Evolutionary conservation across 2,113 vertebrate species (phyloP).

Genomic region (Barnardius zonarius): DNA sequence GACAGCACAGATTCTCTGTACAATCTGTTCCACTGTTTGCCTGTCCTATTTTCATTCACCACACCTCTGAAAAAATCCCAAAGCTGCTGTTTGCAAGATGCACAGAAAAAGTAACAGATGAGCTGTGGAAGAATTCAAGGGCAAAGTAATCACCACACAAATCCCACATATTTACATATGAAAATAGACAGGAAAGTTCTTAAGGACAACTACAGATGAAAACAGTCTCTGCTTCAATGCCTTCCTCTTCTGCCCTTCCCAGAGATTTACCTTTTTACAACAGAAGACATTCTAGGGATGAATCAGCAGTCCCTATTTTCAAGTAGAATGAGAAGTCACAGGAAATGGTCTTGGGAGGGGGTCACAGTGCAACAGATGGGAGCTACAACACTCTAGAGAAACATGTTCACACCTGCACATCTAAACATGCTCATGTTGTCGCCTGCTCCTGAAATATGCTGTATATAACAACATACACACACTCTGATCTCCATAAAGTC

Average conservation of each 20-base stretch:
- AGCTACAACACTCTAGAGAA: neutral
- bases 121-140: neutral
- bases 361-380: neutral
- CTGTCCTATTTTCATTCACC: neutral
- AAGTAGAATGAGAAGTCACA: neutral
- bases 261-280: neutral
- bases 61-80: neutral
- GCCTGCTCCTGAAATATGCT: neutral
- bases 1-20: neutral
- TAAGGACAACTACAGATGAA: neutral
- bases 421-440: neutral
- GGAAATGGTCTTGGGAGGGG: neutral
- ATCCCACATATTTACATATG: neutral
- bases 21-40: neutral
- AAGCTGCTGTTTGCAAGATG: neutral
- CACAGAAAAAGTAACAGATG: neutral
- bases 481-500: neutral
- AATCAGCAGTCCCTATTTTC: neutral
- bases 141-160: neutral
- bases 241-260: neutral
- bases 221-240: neutral
- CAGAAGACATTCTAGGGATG: neutral
- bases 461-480: neutral
- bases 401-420: neutral
- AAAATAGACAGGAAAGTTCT: neutral